Percentiles rank a stretch among this genome's conserved stretches.
phyloP scores from a whole-genome alignment of 92 coral and sea anemone genomes.

The Epizoanthus ramosus region DNA sequence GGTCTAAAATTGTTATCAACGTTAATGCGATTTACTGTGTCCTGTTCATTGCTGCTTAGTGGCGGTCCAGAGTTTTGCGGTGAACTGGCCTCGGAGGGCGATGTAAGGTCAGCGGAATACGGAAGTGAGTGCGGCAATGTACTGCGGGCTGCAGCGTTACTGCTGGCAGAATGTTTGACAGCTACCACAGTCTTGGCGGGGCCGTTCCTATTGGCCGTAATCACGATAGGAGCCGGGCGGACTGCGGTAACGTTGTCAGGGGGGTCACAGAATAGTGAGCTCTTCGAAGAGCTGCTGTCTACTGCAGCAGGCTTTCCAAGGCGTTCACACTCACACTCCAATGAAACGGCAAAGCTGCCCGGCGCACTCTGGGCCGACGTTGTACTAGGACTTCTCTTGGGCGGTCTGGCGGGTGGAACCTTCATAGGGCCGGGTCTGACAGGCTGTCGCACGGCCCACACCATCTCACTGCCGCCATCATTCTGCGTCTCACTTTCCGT shows the following conservation, averaged over 20 bases:
- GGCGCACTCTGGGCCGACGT: conserved; percentile 46
- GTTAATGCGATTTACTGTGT: background rate
- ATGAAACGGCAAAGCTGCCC: background rate
- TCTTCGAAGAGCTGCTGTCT: conserved; percentile 48
- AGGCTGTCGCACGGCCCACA: conserved; percentile 23
- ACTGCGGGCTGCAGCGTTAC: conserved; percentile 14
- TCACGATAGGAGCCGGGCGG: conserved; percentile 80
- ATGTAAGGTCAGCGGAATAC: conserved; percentile 14
- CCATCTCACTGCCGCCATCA: conserved; percentile 38
- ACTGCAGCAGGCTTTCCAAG: conserved; percentile 37
- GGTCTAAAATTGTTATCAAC: background rate
- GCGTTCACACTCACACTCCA: conserved; percentile 85
- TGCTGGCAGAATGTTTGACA: conserved; percentile 51
- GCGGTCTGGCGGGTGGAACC: conserved; percentile 2
- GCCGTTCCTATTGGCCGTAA: conserved; percentile 70
- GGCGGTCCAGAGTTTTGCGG: conserved; percentile 44
- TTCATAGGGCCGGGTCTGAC: background rate
- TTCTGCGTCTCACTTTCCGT: conserved; percentile 23
- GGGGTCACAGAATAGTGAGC: conserved; percentile 63
- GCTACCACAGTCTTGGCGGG: conserved; percentile 72
- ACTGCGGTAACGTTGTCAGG: conserved; percentile 52
- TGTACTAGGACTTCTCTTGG: conserved; percentile 35
- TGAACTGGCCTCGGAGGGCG: conserved; percentile 31
- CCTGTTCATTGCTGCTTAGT: conserved; percentile 2
- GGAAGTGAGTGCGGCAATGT: conserved; percentile 19